Base-by-base conservation (phyloP, 2,888 invertebrate genomes). In the Synergus japonicus region DNA sequence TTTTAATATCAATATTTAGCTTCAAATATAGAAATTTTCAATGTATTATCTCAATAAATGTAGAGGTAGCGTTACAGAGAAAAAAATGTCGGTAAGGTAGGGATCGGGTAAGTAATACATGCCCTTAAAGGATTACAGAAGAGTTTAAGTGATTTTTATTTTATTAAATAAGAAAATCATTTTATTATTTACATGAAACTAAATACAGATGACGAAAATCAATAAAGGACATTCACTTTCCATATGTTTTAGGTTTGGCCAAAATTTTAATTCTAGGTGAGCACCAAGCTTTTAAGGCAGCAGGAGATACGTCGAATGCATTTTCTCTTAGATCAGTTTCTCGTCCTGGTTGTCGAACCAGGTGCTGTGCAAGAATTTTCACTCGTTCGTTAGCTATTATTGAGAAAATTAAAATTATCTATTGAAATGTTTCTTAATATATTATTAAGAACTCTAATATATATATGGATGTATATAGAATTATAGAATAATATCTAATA, bases 231-330 rank as follows among this genome's bases (percentile, higher is more conserved):
- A 29, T 37, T 5, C n/a, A 60, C 73, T 82, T 81, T 60, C 77
- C 77, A 37, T 81, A 78, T 41, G 78, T 83, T 76, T 84, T 90
- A 10, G 89, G 89, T n/a, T 82, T 84, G n/a, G 91, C 91, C 22
- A 91, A 86, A 5, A 41, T 44, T 77, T 88, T 88, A 69, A 89
- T 78, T 37, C 88, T 85, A 43, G 80, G 85, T 43, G 87, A 81
- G 76, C 91, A 90, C 64, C 76, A 83, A 29, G 91, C 90, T 79
- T 86, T 88, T 73, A 91, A 83, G 18, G 90, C 91, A 67, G 44
- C 67, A 18, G 88, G 90, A 58, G 87, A 85, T 4, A 91, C 91
- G 7, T 83, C 86, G 82, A 89, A 90, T n/a, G 91, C 90, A 79
- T 90, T 84, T 63, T 89, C 88, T 37, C 86, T 86, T 18, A 90